Conservation (phyloP, 2,113 vertebrate species). For the Talpa occidentalis region DNA sequence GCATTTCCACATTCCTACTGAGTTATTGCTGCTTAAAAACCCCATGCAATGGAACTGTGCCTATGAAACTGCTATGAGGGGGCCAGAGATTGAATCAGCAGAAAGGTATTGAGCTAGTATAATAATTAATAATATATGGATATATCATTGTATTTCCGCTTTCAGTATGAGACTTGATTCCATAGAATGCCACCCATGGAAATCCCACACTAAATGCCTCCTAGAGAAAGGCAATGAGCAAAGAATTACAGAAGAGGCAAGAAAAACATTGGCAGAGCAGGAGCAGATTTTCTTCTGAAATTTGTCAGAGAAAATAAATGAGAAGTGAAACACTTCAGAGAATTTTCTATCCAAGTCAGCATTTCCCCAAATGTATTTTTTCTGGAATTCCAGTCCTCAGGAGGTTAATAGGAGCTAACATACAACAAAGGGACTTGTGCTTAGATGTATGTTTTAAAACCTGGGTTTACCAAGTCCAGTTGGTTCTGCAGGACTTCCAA, state of each 20-base stretch:
- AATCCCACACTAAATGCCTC: background rate
- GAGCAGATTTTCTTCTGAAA: constrained; percentile 36
- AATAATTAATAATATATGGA: background rate
- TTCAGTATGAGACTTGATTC: background rate
- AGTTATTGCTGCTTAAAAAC: constrained; percentile 53
- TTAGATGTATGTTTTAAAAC: background rate
- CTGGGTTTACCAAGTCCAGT: background rate
- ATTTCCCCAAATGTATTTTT: constrained; percentile 15
- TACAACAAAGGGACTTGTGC: background rate
- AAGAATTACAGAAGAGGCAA: background rate
- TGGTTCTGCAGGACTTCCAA: background rate
- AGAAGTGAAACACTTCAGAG: background rate
- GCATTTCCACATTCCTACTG: constrained; percentile 53
- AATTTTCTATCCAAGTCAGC: background rate
- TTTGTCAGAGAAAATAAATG: constrained; percentile 26
- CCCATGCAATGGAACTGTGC: background rate
- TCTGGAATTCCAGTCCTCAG: background rate
- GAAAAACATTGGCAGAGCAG: background rate
- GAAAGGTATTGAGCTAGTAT: constrained; percentile 38
- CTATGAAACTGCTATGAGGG: background rate
- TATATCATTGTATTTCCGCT: background rate
- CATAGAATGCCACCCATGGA: background rate
- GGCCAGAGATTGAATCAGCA: background rate
- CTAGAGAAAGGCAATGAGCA: constrained; percentile 24
- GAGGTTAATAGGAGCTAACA: background rate